Percentiles rank a stretch among this genome's conserved stretches.
These are phyloP conservation scores for Hydropsyche tenuis DNA, from an alignment of 1,140 invertebrate genomes.

Conservation along the genomic window DNA sequence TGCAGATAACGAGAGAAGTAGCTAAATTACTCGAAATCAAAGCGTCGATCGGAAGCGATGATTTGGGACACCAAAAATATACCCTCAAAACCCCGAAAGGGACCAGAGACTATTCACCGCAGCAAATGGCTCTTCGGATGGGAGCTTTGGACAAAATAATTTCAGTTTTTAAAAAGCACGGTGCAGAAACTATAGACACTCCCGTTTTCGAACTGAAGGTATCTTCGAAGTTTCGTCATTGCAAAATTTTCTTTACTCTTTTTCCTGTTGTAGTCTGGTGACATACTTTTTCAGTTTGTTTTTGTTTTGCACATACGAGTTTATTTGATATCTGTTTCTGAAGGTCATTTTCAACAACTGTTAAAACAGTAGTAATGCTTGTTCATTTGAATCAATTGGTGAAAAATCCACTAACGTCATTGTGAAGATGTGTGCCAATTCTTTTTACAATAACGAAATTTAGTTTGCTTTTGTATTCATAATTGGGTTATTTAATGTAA, in stretches of 20 bases:
- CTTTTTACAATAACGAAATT: too few species aligned
- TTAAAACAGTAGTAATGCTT: neutral
- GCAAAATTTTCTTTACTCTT: neutral
- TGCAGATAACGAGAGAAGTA: conserved; percentile 82
- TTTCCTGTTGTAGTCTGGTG: neutral
- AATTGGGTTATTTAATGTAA: too few species aligned
- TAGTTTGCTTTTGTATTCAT: too few species aligned
- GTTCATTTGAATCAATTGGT: too few species aligned
- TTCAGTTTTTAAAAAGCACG: conserved; percentile 93
- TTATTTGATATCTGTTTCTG: neutral
- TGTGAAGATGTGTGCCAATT: too few species aligned
- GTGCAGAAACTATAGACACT: conserved; percentile 98
- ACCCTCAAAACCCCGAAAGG: conserved; percentile 93
- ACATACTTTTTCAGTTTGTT: conserved; percentile 16
- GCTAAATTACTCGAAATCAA: conserved; percentile 81
- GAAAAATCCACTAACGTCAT: too few species aligned
- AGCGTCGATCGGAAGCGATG: conserved; percentile 69
- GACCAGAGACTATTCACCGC: conserved; percentile 92
- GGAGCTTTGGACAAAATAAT: conserved; percentile 90
- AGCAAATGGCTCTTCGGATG: conserved; percentile 93
- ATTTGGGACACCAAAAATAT: conserved; percentile 73
- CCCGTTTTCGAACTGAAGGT: conserved; percentile 99
- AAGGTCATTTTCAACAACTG: neutral
- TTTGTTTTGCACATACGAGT: conserved; percentile 13
- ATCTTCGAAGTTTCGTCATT: conserved; percentile 26